phyloP scores from a whole-genome alignment of 2,888 invertebrate genomes.

The Taphrorychus bicolor region DNA sequence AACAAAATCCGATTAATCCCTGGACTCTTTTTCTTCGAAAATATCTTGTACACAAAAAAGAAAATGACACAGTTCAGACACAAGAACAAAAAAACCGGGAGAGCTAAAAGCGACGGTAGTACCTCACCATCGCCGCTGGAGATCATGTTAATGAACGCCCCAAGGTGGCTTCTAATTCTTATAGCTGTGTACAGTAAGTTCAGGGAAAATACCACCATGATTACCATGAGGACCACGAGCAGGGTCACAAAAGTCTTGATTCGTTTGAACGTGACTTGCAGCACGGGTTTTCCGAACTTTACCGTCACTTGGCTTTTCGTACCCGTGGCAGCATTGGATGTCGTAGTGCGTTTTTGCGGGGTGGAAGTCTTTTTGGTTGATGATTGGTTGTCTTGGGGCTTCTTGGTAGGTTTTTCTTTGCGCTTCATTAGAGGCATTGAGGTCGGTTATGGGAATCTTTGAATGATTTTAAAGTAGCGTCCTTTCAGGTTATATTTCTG shows the following conservation, averaged over 20 bases:
- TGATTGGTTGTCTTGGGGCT: no score
- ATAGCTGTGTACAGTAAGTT: constrained; percentile 49
- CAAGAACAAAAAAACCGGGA: constrained; percentile 49
- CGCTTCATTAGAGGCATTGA: no score
- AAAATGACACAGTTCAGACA: constrained; percentile 47
- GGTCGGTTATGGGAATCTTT: no score
- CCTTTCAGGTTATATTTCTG: no score
- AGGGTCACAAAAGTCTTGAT: constrained; percentile 48
- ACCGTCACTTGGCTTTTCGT: constrained; percentile 37
- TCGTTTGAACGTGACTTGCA: constrained; percentile 46
- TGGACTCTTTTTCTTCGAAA: constrained; percentile 43
- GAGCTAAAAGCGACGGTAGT: constrained; percentile 47
- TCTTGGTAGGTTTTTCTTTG: no score
- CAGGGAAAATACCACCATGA: constrained; percentile 48
- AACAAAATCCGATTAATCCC: constrained; percentile 49
- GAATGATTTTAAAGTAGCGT: no score
- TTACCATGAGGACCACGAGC: constrained; percentile 40
- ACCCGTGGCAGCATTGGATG: no score
- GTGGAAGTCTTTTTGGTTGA: no score
- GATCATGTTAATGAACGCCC: constrained; percentile 56
- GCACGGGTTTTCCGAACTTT: constrained; percentile 50
- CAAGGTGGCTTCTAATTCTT: constrained; percentile 50
- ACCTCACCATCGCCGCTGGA: constrained; percentile 53
- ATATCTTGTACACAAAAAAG: constrained; percentile 48
- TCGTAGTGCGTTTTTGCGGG: no score